Base-by-base conservation (phyloP, 2,113 vertebrate genomes). In the Rhinichthys klamathensis region DNA sequence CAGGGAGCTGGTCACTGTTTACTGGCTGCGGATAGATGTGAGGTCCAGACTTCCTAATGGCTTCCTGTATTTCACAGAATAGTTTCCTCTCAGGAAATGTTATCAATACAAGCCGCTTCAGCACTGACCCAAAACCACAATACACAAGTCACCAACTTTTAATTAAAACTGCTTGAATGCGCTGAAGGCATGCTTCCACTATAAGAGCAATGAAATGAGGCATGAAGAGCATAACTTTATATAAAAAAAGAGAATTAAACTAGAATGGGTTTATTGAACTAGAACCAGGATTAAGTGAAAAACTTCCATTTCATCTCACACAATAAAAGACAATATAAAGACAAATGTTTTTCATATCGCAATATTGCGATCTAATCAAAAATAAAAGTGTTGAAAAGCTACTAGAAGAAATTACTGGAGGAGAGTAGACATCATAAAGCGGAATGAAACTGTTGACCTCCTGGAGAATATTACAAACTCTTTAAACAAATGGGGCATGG, bases 21-120 rank as follows among this genome's bases (percentile, higher is more conserved):
- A 93, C 92, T 92, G 92, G 93, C 91, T 86, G 87, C 89, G 88
- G 85, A 92, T 84, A 92, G 91, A 91, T 90, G 87, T 6, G 88
- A 92, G 90, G 90, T 92, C 91, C 87, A 85, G 84, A 91, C 93
- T 93, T 93, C 90, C 94, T 93, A 95, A 95, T 94, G 92, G 89
- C 91, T 95, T 95, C 94, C 94, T 94, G 94, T 89, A 92, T 94
- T 94, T 95, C 93, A 92, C 93, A 92, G 91, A 88, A 94, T 93
- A 92, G 91, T 93, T 94, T 95, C 93, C 93, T 91, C 90, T 94
- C 92, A 94, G 93, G 94, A 93, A 94, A 92, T 91, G 86, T 89
- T 91, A 93, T 93, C 88, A 51, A 91, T 90, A 90, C 83, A 89
- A 86, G 80, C 84, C 67, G 84, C 88, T 9, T 84, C 88, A 25